These are phyloP conservation scores for Periophthalmus magnuspinnatus DNA, from an alignment of 2,797 vertebrate genomes.

Conservation along the genomic window DNA sequence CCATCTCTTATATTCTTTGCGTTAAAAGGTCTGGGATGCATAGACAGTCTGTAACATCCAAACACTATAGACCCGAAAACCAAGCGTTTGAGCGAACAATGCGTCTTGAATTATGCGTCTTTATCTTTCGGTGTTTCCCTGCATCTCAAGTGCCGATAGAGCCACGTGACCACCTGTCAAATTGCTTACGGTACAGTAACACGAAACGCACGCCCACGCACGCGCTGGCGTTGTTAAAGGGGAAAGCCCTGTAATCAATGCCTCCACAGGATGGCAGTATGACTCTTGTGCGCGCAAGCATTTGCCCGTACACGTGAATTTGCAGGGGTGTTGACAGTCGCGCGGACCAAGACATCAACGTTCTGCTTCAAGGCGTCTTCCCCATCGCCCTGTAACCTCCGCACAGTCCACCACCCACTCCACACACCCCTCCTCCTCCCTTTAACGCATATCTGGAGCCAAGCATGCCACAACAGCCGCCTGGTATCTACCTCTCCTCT, in stretches of 20 bases:
- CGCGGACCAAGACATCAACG: conserved; percentile 42
- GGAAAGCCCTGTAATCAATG: conserved; percentile 66
- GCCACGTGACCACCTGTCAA: conserved; percentile 35
- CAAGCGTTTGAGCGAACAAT: too few relatives aligned
- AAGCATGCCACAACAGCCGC: conserved; percentile 58
- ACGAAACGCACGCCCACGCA: conserved; percentile 11
- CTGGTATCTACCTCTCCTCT: conserved; percentile 46
- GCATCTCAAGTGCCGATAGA: neutral
- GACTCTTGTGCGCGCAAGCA: conserved; percentile 45
- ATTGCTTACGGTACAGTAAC: conserved; percentile 23
- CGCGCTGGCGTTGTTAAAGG: conserved; percentile 22
- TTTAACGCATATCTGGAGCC: conserved; percentile 43
- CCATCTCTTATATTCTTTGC: too few relatives aligned
- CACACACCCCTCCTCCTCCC: neutral
- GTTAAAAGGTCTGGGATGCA: too few relatives aligned
- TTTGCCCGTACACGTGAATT: conserved; percentile 38
- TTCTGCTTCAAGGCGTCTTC: conserved; percentile 52
- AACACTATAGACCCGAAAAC: too few relatives aligned
- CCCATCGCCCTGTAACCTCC: conserved; percentile 39
- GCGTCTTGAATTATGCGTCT: neutral
- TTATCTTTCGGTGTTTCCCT: neutral
- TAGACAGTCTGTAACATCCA: too few relatives aligned
- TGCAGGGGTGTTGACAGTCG: conserved; percentile 79
- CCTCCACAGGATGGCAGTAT: conserved; percentile 82
- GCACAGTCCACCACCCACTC: conserved; percentile 16